Base-by-base conservation (phyloP, 2,888 invertebrate species). In the Synergus umbraculus region DNA sequence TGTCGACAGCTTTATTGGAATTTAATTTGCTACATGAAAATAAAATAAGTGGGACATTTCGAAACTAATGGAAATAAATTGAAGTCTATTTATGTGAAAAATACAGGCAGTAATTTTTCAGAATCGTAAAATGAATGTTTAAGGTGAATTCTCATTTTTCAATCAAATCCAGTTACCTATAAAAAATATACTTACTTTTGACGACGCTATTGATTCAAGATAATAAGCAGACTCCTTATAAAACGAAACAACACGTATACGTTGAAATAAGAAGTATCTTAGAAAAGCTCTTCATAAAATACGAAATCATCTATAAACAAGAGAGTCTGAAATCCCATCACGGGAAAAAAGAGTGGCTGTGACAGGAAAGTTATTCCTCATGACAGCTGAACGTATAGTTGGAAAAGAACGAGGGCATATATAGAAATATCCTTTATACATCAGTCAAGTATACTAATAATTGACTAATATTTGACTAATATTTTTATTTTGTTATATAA, bases 201-300 rank as follows among this genome's bases (percentile, higher is more conserved):
- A 43, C n/a, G 76, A 44, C 15, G 18, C n/a, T 43, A 43, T 64
- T 76, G 15, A 37, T 63, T 76, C 41, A n/a, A 13, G 22, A 15
- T 41, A 64, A 60, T 63, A 76, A 60, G 63, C 15, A 44, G n/a
- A 43, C 29, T 9, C 41, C 12, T 44, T 41, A 76, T 29, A n/a
- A 64, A 60, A 37, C n/a, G 43, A 76, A 76, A 44, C 41, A 60
- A 60, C 44, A 43, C 63, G 44, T 76, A 13, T 29, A 60, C 60
- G 8, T 41, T 60, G 44, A 13, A 76, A 60, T 54, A 43, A 54
- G 22, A 54, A 76, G 41, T 60, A 44, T 58, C 76, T 60, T 60
- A 76, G 41, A 78, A 73, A 82, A 79, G 63, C 76, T 80, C n/a
- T 22, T 64, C 65, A 79, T 84, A 84, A 83, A 82, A 58, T 60